phyloP scores from a whole-genome alignment of 2,113 vertebrate genomes.

The Leptodactylus fuscus region DNA sequence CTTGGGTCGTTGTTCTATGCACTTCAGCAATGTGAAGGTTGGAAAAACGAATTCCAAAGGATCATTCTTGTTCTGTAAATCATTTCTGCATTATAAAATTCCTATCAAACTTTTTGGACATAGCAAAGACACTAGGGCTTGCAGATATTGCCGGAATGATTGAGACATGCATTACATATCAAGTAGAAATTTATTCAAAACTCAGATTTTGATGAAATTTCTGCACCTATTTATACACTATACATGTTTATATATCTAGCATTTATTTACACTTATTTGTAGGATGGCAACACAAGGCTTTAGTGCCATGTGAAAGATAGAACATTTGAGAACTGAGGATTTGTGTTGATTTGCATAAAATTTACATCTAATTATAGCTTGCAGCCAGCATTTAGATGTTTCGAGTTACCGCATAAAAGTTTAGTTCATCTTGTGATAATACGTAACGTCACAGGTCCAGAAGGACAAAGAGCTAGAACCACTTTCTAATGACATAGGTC shows the following conservation, averaged over 20 bases:
- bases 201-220: neutral
- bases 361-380: conserved; percentile 41
- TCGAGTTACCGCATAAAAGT: conserved; percentile 24
- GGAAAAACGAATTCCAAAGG: neutral
- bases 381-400: conserved; percentile 10
- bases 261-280: conserved; percentile 11
- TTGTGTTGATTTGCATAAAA: conserved; percentile 38
- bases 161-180: neutral
- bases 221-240: neutral
- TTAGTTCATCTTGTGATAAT: neutral
- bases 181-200: neutral
- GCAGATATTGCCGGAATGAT: neutral
- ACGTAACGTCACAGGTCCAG: neutral
- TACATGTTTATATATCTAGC: neutral
- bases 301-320: conserved; percentile 35
- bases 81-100: neutral
- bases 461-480: neutral
- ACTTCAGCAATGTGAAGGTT: neutral
- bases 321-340: conserved; percentile 32
- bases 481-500: neutral
- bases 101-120: neutral
- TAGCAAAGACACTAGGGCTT: neutral
- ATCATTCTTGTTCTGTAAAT: neutral
- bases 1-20: no score
- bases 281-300: conserved; percentile 5